phyloP scores from a whole-genome alignment of 2,113 vertebrate species.

The Progne subis region DNA sequence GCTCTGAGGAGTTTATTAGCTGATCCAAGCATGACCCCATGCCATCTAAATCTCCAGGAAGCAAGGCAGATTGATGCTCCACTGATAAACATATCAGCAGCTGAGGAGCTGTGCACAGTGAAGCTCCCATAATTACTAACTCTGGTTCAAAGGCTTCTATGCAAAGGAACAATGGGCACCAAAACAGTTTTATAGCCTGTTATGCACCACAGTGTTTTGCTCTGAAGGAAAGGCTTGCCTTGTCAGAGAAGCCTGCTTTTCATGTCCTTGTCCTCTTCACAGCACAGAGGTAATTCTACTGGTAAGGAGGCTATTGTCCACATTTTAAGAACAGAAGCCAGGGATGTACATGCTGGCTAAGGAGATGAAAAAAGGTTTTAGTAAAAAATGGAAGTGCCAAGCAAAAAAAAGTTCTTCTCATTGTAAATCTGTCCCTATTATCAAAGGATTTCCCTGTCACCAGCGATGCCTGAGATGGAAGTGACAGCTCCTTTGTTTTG shows the following conservation, averaged over 20 bases:
- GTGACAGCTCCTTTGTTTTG: not conserved
- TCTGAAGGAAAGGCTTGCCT: not conserved
- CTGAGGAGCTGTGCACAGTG: conserved; percentile 33
- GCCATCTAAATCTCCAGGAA: conserved; percentile 29
- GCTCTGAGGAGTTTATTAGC: not conserved
- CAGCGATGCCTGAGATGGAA: not conserved
- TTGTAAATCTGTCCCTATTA: not conserved
- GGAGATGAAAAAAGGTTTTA: not conserved
- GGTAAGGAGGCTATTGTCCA: not conserved
- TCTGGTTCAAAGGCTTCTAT: conserved; percentile 52
- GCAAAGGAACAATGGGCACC: conserved; percentile 43
- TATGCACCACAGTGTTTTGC: not conserved
- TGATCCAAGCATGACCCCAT: conserved; percentile 43
- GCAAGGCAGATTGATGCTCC: conserved; percentile 29
- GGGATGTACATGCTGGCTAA: not conserved
- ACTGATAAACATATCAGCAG: conserved; percentile 41
- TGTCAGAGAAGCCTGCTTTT: conserved; percentile 21
- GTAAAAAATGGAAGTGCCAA: not conserved
- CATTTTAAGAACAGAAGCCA: not conserved
- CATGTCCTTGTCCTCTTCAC: not conserved
- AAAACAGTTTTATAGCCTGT: conserved; percentile 23
- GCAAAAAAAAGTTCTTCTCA: not conserved
- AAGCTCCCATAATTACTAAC: conserved; percentile 37
- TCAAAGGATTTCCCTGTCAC: not conserved
- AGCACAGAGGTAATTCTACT: not conserved